A percentile compares a stretch with the other conserved stretches of the same genome.
These are phyloP conservation scores for Phoebastria nigripes DNA, from an alignment of 2,797 vertebrate genomes.

Conservation along the genomic window DNA sequence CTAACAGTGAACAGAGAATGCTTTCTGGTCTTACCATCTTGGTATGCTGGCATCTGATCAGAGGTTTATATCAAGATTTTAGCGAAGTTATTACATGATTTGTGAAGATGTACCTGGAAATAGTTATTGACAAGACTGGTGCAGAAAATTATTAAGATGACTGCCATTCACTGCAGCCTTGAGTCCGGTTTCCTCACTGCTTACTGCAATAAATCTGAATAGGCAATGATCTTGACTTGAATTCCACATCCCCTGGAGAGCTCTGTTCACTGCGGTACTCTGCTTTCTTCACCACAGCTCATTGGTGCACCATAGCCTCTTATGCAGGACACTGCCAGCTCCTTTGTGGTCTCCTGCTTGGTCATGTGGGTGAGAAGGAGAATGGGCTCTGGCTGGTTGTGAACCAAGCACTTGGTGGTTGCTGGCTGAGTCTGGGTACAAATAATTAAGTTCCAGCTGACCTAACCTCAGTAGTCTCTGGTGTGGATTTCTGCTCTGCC, in stretches of 20 bases:
- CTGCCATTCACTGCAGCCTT: not conserved
- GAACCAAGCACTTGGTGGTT: not conserved
- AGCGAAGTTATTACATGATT: not conserved
- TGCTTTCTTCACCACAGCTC: not conserved
- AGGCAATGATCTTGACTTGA: not conserved
- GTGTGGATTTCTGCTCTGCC: not conserved
- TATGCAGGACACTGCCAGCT: not conserved
- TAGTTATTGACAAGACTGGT: not conserved
- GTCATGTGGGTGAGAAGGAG: not conserved
- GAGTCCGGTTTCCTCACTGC: not conserved
- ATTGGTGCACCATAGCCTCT: not conserved
- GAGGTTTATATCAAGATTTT: not conserved
- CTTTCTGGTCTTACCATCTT: not conserved
- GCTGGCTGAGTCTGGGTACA: not conserved
- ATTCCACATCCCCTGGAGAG: not conserved
- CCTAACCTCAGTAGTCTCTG: not conserved
- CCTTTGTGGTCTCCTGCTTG: not conserved
- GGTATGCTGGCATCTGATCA: not conserved
- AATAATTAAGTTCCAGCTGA: not conserved
- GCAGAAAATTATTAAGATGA: not conserved
- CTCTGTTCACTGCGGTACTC: not conserved
- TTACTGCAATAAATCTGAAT: not conserved
- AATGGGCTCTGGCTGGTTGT: not conserved
- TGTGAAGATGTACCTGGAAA: not conserved
- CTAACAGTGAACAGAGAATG: not conserved